These are phyloP conservation scores for Eulemur macaco DNA, from an alignment of 2,113 vertebrate species.

Conservation along the genomic window DNA sequence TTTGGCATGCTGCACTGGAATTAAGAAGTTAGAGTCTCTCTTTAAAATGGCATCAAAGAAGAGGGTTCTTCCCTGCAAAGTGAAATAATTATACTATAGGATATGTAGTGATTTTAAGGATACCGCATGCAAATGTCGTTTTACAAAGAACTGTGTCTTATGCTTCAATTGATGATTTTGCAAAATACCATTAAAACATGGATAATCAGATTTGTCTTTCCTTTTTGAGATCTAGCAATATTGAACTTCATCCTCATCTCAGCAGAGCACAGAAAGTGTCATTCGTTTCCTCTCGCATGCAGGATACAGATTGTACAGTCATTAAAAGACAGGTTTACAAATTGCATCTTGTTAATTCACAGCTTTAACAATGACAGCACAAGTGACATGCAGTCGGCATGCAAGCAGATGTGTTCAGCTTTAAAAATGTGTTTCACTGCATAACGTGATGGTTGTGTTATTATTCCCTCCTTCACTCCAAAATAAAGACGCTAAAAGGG, in stretches of 20 bases:
- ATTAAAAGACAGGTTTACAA: neutral
- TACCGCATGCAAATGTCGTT: neutral
- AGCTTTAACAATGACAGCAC: slow-evolving; percentile 4
- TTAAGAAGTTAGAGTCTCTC: neutral
- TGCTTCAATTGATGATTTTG: neutral
- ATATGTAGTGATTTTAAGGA: neutral
- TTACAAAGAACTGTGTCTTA: neutral
- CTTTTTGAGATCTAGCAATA: neutral
- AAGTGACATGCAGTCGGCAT: slow-evolving; percentile 8
- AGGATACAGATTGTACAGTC: neutral
- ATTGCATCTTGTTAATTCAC: neutral
- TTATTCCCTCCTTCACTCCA: neutral
- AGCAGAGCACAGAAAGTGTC: slow-evolving; percentile 30
- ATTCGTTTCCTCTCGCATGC: neutral
- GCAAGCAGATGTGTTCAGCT: slow-evolving; percentile 4
- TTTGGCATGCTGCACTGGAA: slow-evolving; percentile 1
- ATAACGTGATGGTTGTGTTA: neutral
- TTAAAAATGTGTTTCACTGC: slow-evolving; percentile 15
- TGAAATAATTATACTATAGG: neutral
- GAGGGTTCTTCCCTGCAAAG: neutral
- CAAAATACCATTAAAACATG: neutral
- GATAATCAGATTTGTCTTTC: neutral
- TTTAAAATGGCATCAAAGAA: neutral
- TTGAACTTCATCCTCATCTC: neutral
- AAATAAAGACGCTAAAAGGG: slow-evolving; percentile 6